Evolutionary conservation across 23 tunicate species (phyloP), one percentile per base, ranked within the genome.

Genomic region (Styela plicata): DNA sequence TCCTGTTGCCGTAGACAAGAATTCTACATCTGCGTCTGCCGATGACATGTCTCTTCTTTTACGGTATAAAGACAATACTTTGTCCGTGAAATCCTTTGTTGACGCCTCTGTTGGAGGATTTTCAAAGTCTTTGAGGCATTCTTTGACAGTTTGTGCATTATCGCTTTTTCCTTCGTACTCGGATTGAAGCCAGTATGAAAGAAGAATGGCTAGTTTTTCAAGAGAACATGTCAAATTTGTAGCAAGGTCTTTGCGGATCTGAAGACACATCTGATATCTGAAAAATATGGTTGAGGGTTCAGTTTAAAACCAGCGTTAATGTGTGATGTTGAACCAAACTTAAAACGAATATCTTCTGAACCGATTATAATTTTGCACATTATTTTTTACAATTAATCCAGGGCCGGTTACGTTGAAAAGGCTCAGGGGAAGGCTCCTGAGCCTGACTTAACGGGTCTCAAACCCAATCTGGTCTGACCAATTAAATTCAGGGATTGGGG

Each of bases 181-280:
- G 21, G 97, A 91, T 63, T 91, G 89, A 18, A 85, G 85, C 97
- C 97, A 91, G 63, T 85, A 91, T 3, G 90, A 85, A 44, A 84
- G 79, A 0, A 91, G 74, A 30, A 63, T 57, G 1, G 89, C 83
- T 27, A 91, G 65, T 1, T 89, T 82, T 35, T 83, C 87, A n/a
- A 91, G 73, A 2, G 90, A 84, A 73, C 97, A 91, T 63, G 80
- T 82, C 33, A 91, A 69, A 44, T 69, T 70, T 16, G 57, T 75
- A 63, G 70, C 31, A 3, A 91, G 86, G 63, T 91, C 90, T n/a
- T 91, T 84, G 20, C 97, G 87, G 33, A 86, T 82, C 83, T 91
- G 97, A 28, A 91, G 78, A 61, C 97, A 91, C 20, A 91, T 77
- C 30, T 86, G 97, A 74, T 91, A 91, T 70, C 97, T 91, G 76